Evolutionary conservation across 2,113 vertebrate species (phyloP).

Genomic region (Etia nguti): DNA sequence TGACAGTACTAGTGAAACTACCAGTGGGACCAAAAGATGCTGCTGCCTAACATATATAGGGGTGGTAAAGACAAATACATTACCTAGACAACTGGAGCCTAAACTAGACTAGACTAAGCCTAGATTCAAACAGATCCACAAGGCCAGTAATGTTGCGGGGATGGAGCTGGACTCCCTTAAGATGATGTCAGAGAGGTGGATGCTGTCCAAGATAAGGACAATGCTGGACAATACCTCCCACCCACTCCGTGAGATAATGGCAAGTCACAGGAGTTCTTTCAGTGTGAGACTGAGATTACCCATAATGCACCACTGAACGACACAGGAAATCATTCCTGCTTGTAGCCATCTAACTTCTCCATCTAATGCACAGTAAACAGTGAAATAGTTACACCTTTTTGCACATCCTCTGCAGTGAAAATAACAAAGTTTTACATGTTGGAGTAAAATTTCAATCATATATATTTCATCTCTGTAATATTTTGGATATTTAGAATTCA

Average conservation of each 20-base stretch:
- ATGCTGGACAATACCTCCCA: background rate
- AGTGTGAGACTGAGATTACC: background rate
- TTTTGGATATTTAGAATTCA: no score
- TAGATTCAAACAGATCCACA: background rate
- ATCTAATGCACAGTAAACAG: background rate
- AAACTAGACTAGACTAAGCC: background rate
- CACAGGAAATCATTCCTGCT: background rate
- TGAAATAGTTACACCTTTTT: background rate
- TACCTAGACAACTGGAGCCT: background rate
- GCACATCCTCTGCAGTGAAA: background rate
- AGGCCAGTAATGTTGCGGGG: background rate
- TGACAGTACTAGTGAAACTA: background rate
- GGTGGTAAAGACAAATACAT: background rate
- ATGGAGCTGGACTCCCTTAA: background rate
- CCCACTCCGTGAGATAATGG: background rate
- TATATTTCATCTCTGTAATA: background rate
- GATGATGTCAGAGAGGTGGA: background rate
- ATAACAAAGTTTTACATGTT: background rate
- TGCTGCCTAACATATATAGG: background rate
- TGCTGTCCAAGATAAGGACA: background rate
- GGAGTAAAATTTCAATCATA: background rate
- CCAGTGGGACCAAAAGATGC: background rate
- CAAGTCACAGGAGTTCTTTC: background rate
- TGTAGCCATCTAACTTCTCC: background rate
- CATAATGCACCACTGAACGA: background rate